A percentile compares a stretch with the other conserved stretches of the same genome.
Conservation (phyloP, 2,888 invertebrate genomes). For the Lithophane leautieri region DNA sequence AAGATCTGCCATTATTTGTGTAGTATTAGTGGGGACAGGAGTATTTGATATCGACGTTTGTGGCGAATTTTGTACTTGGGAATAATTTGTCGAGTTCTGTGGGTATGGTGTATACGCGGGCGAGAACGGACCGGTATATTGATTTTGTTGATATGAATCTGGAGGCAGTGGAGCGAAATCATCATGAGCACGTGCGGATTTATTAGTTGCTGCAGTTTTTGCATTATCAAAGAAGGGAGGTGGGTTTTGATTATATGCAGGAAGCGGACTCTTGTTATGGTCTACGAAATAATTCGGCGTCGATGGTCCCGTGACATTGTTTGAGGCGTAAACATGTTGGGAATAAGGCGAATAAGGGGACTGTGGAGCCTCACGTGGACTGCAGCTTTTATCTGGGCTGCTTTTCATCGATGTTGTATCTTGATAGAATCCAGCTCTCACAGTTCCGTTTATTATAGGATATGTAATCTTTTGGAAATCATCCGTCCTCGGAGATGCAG, state of each 20-base stretch:
- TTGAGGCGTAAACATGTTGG: slow-evolving; percentile 87
- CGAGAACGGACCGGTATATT: slow-evolving; percentile 84
- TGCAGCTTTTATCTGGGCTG: slow-evolving; percentile 96
- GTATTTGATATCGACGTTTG: slow-evolving; percentile 71
- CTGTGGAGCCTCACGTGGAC: slow-evolving; percentile 93
- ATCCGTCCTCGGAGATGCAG: slow-evolving; percentile 94
- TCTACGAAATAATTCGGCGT: slow-evolving; percentile 86
- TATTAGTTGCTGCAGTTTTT: slow-evolving; percentile 85
- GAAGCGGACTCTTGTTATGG: slow-evolving; percentile 86
- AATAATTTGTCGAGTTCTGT: slow-evolving; percentile 79
- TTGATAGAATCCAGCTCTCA: slow-evolving; percentile 97
- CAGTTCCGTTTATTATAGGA: slow-evolving; percentile 94
- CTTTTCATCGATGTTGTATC: slow-evolving; percentile 96
- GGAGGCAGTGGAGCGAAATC: slow-evolving; percentile 90
- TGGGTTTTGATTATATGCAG: slow-evolving; percentile 86
- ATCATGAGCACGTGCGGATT: slow-evolving; percentile 88
- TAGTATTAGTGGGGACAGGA: slow-evolving; percentile 70
- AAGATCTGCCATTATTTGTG: slow-evolving; percentile 76
- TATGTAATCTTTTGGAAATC: slow-evolving; percentile 93
- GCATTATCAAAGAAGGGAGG: slow-evolving; percentile 91
- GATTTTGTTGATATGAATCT: slow-evolving; percentile 89
- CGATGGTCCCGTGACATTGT: slow-evolving; percentile 78
- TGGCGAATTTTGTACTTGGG: slow-evolving; percentile 79
- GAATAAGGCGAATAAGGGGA: slow-evolving; percentile 87
- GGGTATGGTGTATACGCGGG: slow-evolving; percentile 83